Evolutionary conservation across 1,140 invertebrate genomes (phyloP), one percentile per base, ranked within the genome.

Genomic region (Phymorhynchus buccinoides): DNA sequence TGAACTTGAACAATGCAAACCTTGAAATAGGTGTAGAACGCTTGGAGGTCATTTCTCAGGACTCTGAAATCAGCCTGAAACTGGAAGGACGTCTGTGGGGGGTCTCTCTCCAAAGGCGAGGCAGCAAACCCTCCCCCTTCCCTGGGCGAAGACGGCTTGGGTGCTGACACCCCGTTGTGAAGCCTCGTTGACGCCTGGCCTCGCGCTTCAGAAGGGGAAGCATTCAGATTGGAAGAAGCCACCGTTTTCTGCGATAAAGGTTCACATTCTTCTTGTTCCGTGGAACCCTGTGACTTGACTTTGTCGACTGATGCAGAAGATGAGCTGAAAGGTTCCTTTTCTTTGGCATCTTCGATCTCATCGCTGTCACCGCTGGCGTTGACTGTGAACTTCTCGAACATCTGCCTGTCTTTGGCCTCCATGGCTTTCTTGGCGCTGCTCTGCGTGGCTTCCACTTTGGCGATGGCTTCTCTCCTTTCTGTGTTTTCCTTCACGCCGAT

Each of bases 51-150:
- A 84, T 88, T 87, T 82, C 90, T 91, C 6, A 93, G 78, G 62
- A 88, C 73, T 87, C 90, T 93, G 92, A 93, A 92, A 94, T 95
- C 92, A 92, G 68, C 84, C 86, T 90, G 89, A 90, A 94, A 93
- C 88, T 94, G 91, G 81, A 86, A 90, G 22, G 89, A 93, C 80
- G 90, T 91, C 66, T 81, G 89, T 85, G 92, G 92, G 7, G 88
- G 78, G 12, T 77, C 56, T 78, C 79, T 73, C 82, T 82, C n/a
- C 86, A 87, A 4, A 87, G 77, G 32, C 14, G 48, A 82, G 48
- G 75, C 62, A 56, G 73, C n/a, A 41, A 27, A 41, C 0, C 75
- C 30, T 14, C 18, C 77, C 22, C 41, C 42, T 32, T 35, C 44
- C 32, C 77, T 35, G 3, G 77, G 77, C 4, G 77, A 52, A 22